Base-by-base conservation (phyloP, 2,888 invertebrate genomes). In the Cosmia pyralina region DNA sequence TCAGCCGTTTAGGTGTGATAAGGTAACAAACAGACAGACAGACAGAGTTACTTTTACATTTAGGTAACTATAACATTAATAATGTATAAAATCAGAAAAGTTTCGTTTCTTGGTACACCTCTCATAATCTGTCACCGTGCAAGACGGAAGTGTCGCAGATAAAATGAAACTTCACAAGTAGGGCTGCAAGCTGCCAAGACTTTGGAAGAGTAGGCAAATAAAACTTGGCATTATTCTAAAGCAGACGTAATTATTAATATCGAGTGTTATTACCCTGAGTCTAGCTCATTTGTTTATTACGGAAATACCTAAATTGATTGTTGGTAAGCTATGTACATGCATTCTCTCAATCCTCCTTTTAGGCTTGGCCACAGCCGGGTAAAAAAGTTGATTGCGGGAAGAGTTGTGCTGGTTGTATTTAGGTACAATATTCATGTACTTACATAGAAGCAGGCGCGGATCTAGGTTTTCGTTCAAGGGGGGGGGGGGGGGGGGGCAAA, bases 81-180 rank as follows among this genome's bases (percentile, higher is more conserved):
- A 19, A 48, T 13, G 34, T 3, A 63, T 34, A 58, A 44, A 58
- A 65, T 53, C 4, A 15, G 3, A 44, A 10, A 22, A 10, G 19
- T 44, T 44, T 28, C 28, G 28, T 58, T 44, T 28, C n/a, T n/a
- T 28, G 50, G 22, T 28, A 38, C 38, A 38, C 15, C 41, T 41
- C n/a, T 66, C 44, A 65, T 28, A 69, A 44, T 22, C 50, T 60
- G 38, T 60, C 59, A 38, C 38, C n/a, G 60, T 52, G n/a, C 46
- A 63, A 38, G 28, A 67, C 48, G 70, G 66, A 71, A 73, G 67
- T 73, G 67, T 44, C 92, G 46, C 89, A 84, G 4, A 89, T 50
- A 91, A 89, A 82, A 74, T 95, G 94, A 55, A 89, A 90, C 85
- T 94, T 93, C 48, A 92, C 79, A 50, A 94, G 86, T 38, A n/a